phyloP scores from a whole-genome alignment of 2,113 vertebrate genomes.

The Gavialis gangeticus region DNA sequence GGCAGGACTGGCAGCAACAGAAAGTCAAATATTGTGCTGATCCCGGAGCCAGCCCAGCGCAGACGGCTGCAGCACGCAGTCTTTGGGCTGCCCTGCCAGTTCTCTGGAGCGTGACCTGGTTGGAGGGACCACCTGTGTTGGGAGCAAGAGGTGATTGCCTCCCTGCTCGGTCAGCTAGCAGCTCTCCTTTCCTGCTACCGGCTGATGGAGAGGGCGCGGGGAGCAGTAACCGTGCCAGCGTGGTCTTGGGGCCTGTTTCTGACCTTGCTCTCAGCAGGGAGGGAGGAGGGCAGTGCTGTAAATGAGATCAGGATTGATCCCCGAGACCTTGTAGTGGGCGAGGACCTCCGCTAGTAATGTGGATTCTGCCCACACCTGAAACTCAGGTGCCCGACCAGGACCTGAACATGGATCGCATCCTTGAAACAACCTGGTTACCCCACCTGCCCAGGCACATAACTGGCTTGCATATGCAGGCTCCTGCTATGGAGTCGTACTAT shows the following conservation, averaged over 20 bases:
- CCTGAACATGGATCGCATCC: neutral
- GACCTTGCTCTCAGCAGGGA: constrained; percentile 12
- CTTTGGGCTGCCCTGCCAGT: constrained; percentile 42
- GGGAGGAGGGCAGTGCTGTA: neutral
- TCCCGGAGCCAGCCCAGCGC: constrained; percentile 23
- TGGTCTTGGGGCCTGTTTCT: constrained; percentile 7
- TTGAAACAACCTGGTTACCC: neutral
- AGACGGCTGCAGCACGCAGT: constrained; percentile 64
- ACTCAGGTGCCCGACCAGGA: neutral
- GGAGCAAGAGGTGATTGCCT: constrained; percentile 62
- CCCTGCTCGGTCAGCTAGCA: neutral
- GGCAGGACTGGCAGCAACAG: constrained; percentile 28
- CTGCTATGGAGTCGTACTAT: neutral
- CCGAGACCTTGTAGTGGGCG: neutral
- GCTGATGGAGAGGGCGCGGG: neutral
- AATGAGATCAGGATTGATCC: constrained; percentile 15
- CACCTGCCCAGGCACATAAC: neutral
- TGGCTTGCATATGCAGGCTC: neutral
- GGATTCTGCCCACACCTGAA: neutral
- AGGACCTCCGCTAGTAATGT: neutral
- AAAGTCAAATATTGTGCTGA: constrained; percentile 59
- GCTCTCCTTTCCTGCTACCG: constrained; percentile 28
- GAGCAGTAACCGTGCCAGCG: neutral
- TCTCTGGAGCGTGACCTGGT: constrained; percentile 65
- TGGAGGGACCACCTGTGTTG: constrained; percentile 67